phyloP scores from a whole-genome alignment of 2,113 vertebrate species.

The Setophaga kirtlandii region DNA sequence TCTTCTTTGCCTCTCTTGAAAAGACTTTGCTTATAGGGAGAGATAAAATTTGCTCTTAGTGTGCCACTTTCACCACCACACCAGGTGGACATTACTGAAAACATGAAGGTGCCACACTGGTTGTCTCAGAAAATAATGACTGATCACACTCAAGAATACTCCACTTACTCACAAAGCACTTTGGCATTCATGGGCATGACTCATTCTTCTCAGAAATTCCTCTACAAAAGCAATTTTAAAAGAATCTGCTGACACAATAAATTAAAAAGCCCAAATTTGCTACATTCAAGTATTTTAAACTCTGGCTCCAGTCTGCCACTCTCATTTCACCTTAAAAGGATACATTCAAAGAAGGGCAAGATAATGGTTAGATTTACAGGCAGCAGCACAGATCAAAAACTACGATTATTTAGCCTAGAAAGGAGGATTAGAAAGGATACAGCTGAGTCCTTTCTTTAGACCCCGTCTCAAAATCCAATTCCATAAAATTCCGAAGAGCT shows the following conservation, averaged over 20 bases:
- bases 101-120: not conserved
- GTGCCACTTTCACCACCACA: not conserved
- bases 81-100: not conserved
- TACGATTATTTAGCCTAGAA: not conserved
- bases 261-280: not conserved
- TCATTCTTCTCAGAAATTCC: not conserved
- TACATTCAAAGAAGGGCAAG: not conserved
- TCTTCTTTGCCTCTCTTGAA: not conserved
- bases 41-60: not conserved
- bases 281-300: not conserved
- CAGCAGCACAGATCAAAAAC: not conserved
- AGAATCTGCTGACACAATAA: not conserved
- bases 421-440: constrained; percentile 1
- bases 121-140: not conserved
- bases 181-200: not conserved
- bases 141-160: not conserved
- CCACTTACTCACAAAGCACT: not conserved
- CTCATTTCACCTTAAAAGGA: not conserved
- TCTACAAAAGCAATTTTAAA: not conserved
- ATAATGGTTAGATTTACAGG: not conserved
- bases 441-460: not conserved
- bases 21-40: not conserved
- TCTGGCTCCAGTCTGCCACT: not conserved
- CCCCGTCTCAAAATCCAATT: not conserved
- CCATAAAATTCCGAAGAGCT: not conserved